These are phyloP conservation scores for Dermolepida albohirtum DNA, from an alignment of 2,888 invertebrate genomes.

Conservation along the genomic window DNA sequence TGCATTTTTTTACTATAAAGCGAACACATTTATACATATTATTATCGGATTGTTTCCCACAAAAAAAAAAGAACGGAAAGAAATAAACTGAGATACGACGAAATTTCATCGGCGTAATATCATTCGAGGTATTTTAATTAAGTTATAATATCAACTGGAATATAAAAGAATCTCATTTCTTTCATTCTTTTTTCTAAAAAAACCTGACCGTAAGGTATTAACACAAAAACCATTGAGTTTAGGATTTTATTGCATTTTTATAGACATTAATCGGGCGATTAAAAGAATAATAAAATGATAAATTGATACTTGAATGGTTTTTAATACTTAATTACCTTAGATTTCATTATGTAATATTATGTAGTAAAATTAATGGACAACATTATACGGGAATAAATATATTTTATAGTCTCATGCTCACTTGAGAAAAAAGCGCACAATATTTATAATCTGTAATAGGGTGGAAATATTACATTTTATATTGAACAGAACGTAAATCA, in stretches of 20 bases:
- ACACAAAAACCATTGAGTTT: constrained; percentile 30
- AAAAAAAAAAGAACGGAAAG: not conserved
- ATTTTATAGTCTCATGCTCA: not conserved
- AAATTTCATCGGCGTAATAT: constrained; percentile 13
- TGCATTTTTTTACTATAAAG: constrained; percentile 33
- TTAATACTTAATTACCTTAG: constrained; percentile 37
- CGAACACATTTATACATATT: constrained; percentile 21
- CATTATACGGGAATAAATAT: not conserved
- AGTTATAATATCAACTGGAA: constrained; percentile 30
- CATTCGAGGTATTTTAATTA: constrained; percentile 31
- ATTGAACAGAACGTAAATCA: constrained; percentile 19
- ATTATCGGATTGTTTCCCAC: constrained; percentile 11
- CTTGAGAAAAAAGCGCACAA: constrained; percentile 7
- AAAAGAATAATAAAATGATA: constrained; percentile 37
- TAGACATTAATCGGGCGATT: constrained; percentile 38
- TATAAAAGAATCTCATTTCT: constrained; percentile 20
- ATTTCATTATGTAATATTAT: constrained; percentile 36
- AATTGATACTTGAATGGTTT: constrained; percentile 32
- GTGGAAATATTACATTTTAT: constrained; percentile 1
- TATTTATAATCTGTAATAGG: constrained; percentile 23
- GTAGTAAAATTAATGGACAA: constrained; percentile 32
- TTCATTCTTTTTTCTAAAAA: constrained; percentile 26
- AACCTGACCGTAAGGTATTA: constrained; percentile 30
- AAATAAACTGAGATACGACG: not conserved
- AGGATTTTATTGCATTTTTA: constrained; percentile 32